Evolutionary conservation across 2,888 invertebrate genomes (phyloP), one percentile per base, ranked within the genome.

Genomic region (Cyclophora albipunctata): DNA sequence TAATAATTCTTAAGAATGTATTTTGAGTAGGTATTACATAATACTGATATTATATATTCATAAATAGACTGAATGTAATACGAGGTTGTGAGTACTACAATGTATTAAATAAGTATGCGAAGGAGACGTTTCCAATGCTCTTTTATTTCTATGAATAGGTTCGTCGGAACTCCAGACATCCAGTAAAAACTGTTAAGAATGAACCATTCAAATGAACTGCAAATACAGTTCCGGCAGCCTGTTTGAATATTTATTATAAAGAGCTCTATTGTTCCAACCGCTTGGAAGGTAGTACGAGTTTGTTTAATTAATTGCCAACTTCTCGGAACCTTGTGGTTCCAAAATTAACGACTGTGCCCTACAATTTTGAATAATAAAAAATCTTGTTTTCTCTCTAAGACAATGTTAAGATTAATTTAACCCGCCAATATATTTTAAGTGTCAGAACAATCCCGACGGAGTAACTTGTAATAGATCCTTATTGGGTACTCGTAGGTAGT

Each of bases 231-330:
- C 59, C 52, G 60, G 58, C 58, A 60, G 62, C 59, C 64, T 62
- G 62, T 66, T 69, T 66, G 65, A 70, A 72, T 73, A 73, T 73
- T 75, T 76, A 77, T 73, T 62, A 67, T 72, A 67, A 71, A 69
- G 67, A 67, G 68, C 59, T 67, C 71, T 64, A 75, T 76, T 78
- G 77, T 76, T 72, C 72, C 54, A 57, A 55, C 55, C 60, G 59
- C 68, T 67, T 67, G 60, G 57, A 67, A 70, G 62, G 69, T 64
- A 59, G 69, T 60, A 63, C 63, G 69, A 75, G 67, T 74, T 75
- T 69, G 68, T 67, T 69, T 67, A 75, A 76, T 77, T 74, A 75
- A 78, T 75, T 71, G 66, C 66, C 57, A 60, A 69, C 68, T 71
- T 72, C 65, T 67, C 63, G 63, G 65, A 66, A 70, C 63, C 67